Percentiles rank a stretch among this genome's conserved stretches.
phyloP scores from a whole-genome alignment of 2,113 vertebrate genomes.

The Salminus brasiliensis region DNA sequence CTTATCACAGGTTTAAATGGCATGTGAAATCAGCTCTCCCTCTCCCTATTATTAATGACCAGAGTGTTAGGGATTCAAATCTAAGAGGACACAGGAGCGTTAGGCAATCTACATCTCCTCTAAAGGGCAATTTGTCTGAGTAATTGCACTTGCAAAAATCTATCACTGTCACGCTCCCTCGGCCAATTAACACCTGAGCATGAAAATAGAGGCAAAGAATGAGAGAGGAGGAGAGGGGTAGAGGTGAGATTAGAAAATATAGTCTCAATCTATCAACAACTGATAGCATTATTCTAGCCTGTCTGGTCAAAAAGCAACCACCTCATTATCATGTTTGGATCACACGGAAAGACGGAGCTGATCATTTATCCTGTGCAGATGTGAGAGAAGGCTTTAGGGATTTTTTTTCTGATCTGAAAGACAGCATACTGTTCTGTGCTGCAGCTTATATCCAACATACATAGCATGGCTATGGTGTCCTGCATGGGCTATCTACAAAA shows the following conservation, averaged over 20 bases:
- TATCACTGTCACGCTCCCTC: slow-evolving; percentile 53
- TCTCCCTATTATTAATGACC: slow-evolving; percentile 52
- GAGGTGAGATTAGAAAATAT: slow-evolving; percentile 43
- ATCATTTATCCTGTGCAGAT: slow-evolving; percentile 11
- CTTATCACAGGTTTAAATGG: slow-evolving; percentile 50
- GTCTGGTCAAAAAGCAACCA: slow-evolving; percentile 15
- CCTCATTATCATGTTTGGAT: slow-evolving; percentile 18
- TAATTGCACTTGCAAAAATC: slow-evolving; percentile 62
- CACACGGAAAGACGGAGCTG: background rate
- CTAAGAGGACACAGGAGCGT: slow-evolving; percentile 50
- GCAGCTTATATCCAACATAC: background rate
- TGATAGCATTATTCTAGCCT: slow-evolving; percentile 15
- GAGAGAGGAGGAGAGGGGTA: slow-evolving; percentile 24
- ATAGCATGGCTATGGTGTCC: background rate
- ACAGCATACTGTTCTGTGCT: background rate
- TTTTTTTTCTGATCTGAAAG: no score
- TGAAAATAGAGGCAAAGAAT: slow-evolving; percentile 41
- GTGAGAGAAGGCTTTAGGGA: background rate
- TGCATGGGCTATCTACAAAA: background rate
- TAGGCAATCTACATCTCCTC: slow-evolving; percentile 54
- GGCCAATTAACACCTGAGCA: slow-evolving; percentile 58
- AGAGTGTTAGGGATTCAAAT: slow-evolving; percentile 49
- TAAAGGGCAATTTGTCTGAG: slow-evolving; percentile 62
- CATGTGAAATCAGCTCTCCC: slow-evolving; percentile 45
- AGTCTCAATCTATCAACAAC: slow-evolving; percentile 39